Evolutionary conservation across 2,113 vertebrate species (phyloP).

Genomic region (Macquaria ambigua): DNA sequence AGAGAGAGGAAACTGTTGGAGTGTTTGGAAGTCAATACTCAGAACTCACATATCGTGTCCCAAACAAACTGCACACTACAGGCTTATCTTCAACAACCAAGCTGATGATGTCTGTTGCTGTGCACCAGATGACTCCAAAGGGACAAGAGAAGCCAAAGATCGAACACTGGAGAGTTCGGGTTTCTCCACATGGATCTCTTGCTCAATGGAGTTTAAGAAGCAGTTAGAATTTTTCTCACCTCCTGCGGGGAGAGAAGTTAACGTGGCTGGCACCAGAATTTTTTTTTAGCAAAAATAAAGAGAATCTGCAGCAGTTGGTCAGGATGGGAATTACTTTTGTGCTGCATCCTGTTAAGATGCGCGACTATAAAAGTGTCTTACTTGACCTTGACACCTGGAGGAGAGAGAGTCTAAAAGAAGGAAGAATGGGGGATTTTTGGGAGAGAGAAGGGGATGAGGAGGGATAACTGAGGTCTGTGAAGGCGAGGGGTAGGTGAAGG

Average conservation of each 20-base stretch:
- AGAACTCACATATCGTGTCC: background rate
- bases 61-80: conserved; percentile 4
- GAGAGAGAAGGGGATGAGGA: conserved; percentile 6
- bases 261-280: background rate
- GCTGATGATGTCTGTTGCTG: conserved; percentile 17
- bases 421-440: background rate
- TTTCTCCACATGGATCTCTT: background rate
- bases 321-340: background rate
- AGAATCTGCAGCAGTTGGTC: background rate
- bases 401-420: background rate
- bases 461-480: conserved; percentile 31
- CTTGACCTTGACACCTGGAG: background rate
- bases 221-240: conserved; percentile 3
- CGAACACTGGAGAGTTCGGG: background rate
- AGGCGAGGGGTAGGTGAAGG: conserved; percentile 14
- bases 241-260: background rate
- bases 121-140: conserved; percentile 9
- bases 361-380: conserved; percentile 5
- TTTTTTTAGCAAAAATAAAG: background rate
- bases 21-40: background rate
- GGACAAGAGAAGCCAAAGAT: background rate
- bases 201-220: background rate
- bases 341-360: background rate
- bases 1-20: conserved; percentile 1
- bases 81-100: conserved; percentile 4